Percentiles rank a stretch among this genome's conserved stretches.
These are phyloP conservation scores for Sparus aurata DNA, from an alignment of 2,797 vertebrate species.

Conservation along the genomic window DNA sequence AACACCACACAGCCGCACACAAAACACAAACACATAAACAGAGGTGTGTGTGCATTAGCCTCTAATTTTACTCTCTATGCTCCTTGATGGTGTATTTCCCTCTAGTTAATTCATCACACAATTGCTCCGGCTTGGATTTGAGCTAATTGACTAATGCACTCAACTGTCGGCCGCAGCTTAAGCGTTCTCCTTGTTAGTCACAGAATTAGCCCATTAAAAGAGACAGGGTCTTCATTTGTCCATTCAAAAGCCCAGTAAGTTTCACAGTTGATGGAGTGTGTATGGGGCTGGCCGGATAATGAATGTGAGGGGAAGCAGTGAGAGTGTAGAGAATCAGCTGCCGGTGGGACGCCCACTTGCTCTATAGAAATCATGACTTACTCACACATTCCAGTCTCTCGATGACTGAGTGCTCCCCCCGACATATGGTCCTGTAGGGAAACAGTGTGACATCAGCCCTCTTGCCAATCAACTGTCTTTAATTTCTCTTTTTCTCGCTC, in stretches of 20 bases:
- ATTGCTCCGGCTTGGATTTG: conserved; percentile 48
- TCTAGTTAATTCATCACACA: conserved; percentile 57
- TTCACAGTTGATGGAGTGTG: conserved; percentile 72
- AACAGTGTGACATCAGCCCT: conserved; percentile 81
- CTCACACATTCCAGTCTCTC: conserved; percentile 83
- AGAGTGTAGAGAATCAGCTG: conserved; percentile 67
- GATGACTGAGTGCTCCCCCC: conserved; percentile 78
- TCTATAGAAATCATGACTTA: conserved; percentile 82
- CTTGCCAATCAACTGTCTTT: conserved; percentile 83
- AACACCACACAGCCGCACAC: conserved; percentile 15
- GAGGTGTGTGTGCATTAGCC: conserved; percentile 22
- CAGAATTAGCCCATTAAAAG: conserved; percentile 78
- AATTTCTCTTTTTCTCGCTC: conserved; percentile 74
- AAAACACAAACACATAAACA: conserved; percentile 45
- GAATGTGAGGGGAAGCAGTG: conserved; percentile 63
- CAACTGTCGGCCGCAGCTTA: conserved; percentile 44
- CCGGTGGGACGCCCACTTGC: conserved; percentile 76
- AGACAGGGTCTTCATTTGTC: conserved; percentile 74
- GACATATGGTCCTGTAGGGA: conserved; percentile 85
- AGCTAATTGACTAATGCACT: conserved; percentile 74
- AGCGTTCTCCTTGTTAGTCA: conserved; percentile 66
- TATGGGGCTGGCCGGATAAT: conserved; percentile 71
- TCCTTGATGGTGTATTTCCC: conserved; percentile 54
- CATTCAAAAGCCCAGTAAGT: conserved; percentile 70
- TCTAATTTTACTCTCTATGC: conserved; percentile 29